Evolutionary conservation across 2,797 vertebrate genomes (phyloP).

Genomic region (Gastrophryne carolinensis): DNA sequence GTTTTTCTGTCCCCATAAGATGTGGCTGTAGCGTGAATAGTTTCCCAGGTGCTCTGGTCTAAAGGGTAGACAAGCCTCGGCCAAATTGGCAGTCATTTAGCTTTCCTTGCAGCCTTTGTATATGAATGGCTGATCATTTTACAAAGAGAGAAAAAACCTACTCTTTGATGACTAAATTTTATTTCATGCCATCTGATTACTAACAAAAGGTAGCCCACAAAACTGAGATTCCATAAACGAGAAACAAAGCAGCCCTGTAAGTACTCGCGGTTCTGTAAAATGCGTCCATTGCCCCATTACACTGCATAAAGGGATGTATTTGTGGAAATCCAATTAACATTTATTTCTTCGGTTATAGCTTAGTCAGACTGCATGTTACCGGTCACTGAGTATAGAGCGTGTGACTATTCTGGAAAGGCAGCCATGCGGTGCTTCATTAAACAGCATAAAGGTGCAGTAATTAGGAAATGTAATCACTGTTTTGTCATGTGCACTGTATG

Average conservation of each 20-base stretch:
- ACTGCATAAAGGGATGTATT: slow-evolving; percentile 31
- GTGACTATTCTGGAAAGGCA: slow-evolving; percentile 2
- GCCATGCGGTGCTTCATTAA: slow-evolving; percentile 24
- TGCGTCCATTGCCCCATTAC: slow-evolving; percentile 33
- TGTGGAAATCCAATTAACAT: slow-evolving; percentile 37
- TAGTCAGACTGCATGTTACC: not conserved
- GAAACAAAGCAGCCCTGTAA: not conserved
- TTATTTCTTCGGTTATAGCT: slow-evolving; percentile 31
- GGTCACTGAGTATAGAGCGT: slow-evolving; percentile 13
- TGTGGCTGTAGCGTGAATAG: no score
- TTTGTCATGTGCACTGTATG: slow-evolving; percentile 7
- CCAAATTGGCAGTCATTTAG: no score
- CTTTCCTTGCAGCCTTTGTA: no score
- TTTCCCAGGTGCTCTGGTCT: no score
- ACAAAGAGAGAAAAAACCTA: no score
- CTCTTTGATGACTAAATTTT: no score
- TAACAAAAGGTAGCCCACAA: not conserved
- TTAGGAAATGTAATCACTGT: slow-evolving; percentile 25
- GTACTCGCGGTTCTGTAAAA: slow-evolving; percentile 20
- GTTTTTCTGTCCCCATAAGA: no score
- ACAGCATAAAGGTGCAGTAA: slow-evolving; percentile 25
- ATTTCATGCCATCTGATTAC: not conserved
- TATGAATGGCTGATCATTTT: no score
- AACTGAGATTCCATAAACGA: not conserved
- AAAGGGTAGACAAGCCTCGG: no score